phyloP scores from a whole-genome alignment of 2,888 invertebrate genomes.

The Siphlonurus alternatus region DNA sequence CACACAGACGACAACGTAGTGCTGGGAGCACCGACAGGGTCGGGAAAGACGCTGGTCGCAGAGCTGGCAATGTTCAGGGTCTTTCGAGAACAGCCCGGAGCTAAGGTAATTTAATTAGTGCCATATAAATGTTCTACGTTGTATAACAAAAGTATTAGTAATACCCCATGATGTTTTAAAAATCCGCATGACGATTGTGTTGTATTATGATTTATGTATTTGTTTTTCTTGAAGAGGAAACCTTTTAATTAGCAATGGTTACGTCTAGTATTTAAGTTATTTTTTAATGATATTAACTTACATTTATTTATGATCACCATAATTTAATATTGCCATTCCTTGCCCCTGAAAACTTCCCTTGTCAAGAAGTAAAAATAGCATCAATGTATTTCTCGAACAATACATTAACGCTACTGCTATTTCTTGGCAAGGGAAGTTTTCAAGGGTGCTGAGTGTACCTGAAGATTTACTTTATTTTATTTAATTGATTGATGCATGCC shows the following conservation, averaged over 20 bases:
- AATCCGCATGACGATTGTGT: slow-evolving; percentile 1
- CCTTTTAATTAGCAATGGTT: not conserved
- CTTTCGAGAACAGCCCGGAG: slow-evolving; percentile 59
- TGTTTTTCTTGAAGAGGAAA: not conserved
- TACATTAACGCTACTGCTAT: too few relatives aligned
- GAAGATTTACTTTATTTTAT: too few relatives aligned
- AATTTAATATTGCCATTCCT: too few relatives aligned
- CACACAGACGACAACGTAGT: slow-evolving; percentile 88
- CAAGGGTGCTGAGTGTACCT: too few relatives aligned
- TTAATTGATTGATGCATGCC: too few relatives aligned
- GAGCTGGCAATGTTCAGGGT: slow-evolving; percentile 93
- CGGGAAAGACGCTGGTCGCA: slow-evolving; percentile 96
- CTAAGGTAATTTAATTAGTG: slow-evolving; percentile 38
- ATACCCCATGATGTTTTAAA: not conserved
- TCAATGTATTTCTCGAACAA: too few relatives aligned
- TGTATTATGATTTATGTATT: not conserved
- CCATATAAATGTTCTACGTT: slow-evolving; percentile 1
- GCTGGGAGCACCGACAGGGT: slow-evolving; percentile 89
- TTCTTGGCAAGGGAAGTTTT: too few relatives aligned
- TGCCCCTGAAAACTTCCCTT: too few relatives aligned
- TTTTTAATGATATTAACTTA: too few relatives aligned
- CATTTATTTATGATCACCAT: too few relatives aligned
- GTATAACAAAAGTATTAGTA: not conserved
- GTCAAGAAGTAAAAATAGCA: too few relatives aligned
- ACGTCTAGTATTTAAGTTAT: too few relatives aligned